These are phyloP conservation scores for Spilosoma lubricipeda DNA, from an alignment of 2,888 invertebrate genomes.

Conservation along the genomic window DNA sequence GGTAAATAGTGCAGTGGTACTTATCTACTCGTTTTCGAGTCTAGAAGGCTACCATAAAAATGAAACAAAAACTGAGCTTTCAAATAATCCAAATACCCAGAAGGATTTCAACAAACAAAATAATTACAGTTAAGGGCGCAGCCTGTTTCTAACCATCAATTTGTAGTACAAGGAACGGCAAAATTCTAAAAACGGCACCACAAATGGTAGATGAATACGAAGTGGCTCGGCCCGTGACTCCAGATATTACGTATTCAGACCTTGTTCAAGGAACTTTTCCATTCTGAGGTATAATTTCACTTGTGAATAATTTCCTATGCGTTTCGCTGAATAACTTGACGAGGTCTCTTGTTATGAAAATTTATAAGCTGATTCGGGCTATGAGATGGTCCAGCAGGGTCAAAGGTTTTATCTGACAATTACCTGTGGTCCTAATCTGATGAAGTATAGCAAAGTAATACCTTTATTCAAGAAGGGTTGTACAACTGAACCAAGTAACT, in stretches of 20 bases:
- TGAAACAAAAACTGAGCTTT: constrained; percentile 2
- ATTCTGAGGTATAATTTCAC: constrained; percentile 62
- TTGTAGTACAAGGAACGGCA: constrained; percentile 39
- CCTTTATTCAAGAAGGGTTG: no score
- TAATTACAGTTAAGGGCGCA: constrained; percentile 31
- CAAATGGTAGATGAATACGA: constrained; percentile 52
- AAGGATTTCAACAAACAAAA: constrained; percentile 23
- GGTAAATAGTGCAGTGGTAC: no score
- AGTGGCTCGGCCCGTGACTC: constrained; percentile 46
- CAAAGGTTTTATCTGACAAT: constrained; percentile 8
- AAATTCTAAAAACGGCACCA: constrained; percentile 45
- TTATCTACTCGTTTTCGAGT: background rate
- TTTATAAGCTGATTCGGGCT: constrained; percentile 42
- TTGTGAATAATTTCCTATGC: constrained; percentile 62
- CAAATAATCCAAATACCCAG: constrained; percentile 6
- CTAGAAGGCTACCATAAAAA: constrained; percentile 3
- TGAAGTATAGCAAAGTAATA: no score
- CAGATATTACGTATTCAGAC: constrained; percentile 46
- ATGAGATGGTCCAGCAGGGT: constrained; percentile 40
- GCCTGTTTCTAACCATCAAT: constrained; percentile 42
- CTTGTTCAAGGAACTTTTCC: constrained; percentile 56
- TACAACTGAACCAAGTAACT: no score
- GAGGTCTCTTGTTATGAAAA: constrained; percentile 53
- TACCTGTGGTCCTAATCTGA: no score
- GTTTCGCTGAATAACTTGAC: constrained; percentile 56